Evolutionary conservation across 2,888 invertebrate species (phyloP).

Genomic region (Ectobius pallidus): DNA sequence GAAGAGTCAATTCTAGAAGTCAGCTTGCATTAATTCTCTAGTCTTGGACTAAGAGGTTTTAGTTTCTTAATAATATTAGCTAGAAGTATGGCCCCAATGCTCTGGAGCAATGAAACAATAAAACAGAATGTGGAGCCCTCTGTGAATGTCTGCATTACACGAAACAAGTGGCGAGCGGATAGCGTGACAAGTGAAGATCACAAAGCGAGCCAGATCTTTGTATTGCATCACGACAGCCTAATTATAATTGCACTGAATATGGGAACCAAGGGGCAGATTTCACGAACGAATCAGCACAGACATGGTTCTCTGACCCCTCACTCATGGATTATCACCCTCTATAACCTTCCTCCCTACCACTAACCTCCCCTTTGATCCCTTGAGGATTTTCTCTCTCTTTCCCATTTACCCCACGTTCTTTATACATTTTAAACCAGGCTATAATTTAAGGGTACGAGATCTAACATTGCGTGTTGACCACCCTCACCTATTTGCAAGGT

Average conservation of each 20-base stretch:
- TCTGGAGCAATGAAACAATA: too few relatives aligned
- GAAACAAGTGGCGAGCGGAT: not conserved
- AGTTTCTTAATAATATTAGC: too few relatives aligned
- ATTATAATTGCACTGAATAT: constrained; percentile 27
- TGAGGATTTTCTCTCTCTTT: not conserved
- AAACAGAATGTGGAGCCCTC: not conserved
- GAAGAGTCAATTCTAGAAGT: too few relatives aligned
- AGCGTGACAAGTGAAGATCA: constrained; percentile 28
- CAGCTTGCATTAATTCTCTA: too few relatives aligned
- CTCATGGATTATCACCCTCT: constrained; percentile 39
- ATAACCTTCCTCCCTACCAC: constrained; percentile 37
- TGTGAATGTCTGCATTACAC: constrained; percentile 3
- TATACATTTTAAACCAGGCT: constrained; percentile 41
- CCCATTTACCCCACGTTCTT: constrained; percentile 31
- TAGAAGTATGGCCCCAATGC: too few relatives aligned
- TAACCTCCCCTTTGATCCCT: not conserved
- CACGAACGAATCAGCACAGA: constrained; percentile 30
- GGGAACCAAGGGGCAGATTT: constrained; percentile 32
- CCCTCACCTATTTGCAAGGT: not conserved
- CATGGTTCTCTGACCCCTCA: not conserved
- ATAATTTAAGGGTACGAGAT: constrained; percentile 37
- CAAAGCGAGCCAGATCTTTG: not conserved
- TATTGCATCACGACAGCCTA: not conserved
- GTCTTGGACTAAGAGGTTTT: too few relatives aligned
- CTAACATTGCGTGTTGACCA: constrained; percentile 14